A percentile compares a stretch with the other conserved stretches of the same genome.
phyloP scores from a whole-genome alignment of 2,888 invertebrate species.

The Apamea sordens region DNA sequence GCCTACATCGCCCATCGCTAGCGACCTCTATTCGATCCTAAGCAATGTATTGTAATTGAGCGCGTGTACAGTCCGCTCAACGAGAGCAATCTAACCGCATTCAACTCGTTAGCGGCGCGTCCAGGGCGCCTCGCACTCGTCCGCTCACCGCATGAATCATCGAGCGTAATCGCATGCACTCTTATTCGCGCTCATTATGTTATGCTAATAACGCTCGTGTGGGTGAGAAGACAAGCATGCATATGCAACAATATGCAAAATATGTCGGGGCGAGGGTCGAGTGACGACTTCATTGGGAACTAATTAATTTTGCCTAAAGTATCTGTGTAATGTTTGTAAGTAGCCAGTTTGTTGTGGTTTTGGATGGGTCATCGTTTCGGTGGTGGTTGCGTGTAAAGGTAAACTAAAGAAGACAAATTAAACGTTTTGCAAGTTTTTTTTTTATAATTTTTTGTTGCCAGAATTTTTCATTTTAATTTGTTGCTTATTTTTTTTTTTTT shows the following conservation, averaged over 20 bases:
- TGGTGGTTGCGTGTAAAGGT: conserved; percentile 6
- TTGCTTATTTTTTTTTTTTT: conserved; percentile 33
- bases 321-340: conserved; percentile 1
- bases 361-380: conserved; percentile 1
- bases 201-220: conserved; percentile 51
- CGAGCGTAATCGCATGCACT: conserved; percentile 41
- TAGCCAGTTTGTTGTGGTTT: background rate
- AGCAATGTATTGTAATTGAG: background rate
- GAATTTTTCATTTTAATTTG: conserved; percentile 1
- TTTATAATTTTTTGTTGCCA: background rate
- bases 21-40: no score
- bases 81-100: background rate
- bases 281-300: conserved; percentile 1
- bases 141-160: conserved; percentile 27
- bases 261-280: background rate
- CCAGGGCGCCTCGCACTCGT: conserved; percentile 5
- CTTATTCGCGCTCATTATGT: conserved; percentile 44
- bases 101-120: background rate
- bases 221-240: conserved; percentile 6
- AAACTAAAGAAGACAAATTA: background rate
- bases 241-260: conserved; percentile 30
- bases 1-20: no score
- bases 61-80: conserved; percentile 3
- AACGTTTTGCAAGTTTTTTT: background rate
- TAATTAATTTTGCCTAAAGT: conserved; percentile 3